Percentiles rank a stretch among this genome's conserved stretches.
These are phyloP conservation scores for Teleogryllus occipitalis DNA, from an alignment of 1,140 invertebrate species.

Conservation along the genomic window DNA sequence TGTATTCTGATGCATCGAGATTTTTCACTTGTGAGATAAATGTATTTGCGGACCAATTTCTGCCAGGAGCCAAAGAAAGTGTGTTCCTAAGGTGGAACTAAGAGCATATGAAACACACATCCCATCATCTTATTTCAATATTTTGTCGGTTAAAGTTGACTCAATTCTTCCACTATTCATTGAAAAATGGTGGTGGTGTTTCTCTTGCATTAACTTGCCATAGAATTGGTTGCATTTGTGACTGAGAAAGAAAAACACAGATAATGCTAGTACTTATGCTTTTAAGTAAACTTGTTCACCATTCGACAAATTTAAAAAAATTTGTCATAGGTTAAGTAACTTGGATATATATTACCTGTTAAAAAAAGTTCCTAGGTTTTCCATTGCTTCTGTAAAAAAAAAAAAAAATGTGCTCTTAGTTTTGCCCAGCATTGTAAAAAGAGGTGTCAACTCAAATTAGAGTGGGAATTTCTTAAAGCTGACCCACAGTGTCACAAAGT, in stretches of 20 bases:
- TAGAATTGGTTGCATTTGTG: not conserved
- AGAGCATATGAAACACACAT: not conserved
- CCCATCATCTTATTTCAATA: not conserved
- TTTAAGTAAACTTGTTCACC: not conserved
- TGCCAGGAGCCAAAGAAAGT: conserved; percentile 7
- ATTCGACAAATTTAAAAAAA: not conserved
- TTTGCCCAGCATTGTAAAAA: conserved; percentile 10
- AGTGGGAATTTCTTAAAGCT: not conserved
- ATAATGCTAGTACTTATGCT: too few relatives aligned
- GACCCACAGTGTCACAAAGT: conserved; percentile 20
- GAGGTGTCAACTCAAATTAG: conserved; percentile 1
- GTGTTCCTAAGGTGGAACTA: conserved; percentile 19
- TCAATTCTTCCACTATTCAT: too few relatives aligned
- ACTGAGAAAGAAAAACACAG: too few relatives aligned
- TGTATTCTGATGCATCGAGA: conserved; percentile 16
- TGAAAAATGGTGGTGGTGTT: not conserved
- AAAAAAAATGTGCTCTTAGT: conserved; percentile 18
- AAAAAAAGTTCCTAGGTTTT: not conserved
- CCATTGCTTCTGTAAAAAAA: not conserved
- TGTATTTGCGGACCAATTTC: conserved; percentile 21
- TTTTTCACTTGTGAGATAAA: conserved; percentile 20
- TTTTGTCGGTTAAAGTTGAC: not conserved
- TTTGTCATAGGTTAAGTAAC: not conserved
- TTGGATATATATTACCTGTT: not conserved
- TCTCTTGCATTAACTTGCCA: not conserved